A percentile compares a stretch with the other conserved stretches of the same genome.
phyloP scores from a whole-genome alignment of 2,113 vertebrate species.

The Panthera leo region DNA sequence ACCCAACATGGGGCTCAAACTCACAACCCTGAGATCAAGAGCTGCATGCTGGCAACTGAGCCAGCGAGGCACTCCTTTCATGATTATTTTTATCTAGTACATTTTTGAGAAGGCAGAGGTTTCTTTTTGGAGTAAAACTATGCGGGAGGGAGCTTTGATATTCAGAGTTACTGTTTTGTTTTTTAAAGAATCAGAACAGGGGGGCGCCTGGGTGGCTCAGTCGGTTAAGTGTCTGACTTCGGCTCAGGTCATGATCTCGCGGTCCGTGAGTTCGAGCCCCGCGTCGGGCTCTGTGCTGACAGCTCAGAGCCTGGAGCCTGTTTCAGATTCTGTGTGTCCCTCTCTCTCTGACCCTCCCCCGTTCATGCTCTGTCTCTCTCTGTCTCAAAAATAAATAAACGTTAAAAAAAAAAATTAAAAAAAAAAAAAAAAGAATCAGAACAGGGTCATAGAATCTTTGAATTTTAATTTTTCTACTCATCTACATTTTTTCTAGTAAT shows the following conservation, averaged over 20 bases:
- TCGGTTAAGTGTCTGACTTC: too few relatives aligned
- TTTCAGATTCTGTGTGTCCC: too few relatives aligned
- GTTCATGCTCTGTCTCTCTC: too few relatives aligned
- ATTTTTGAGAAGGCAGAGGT: constrained; percentile 8
- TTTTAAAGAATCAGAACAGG: background rate
- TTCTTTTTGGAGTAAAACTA: background rate
- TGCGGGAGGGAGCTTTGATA: background rate
- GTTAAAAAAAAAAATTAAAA: too few relatives aligned
- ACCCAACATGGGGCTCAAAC: background rate
- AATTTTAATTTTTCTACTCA: constrained; percentile 45
- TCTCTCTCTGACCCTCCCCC: too few relatives aligned
- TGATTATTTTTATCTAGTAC: background rate
- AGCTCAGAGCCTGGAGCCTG: too few relatives aligned
- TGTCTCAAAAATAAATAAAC: too few relatives aligned
- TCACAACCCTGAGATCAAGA: background rate
- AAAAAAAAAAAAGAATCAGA: background rate
- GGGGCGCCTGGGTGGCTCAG: too few relatives aligned
- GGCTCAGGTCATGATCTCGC: too few relatives aligned
- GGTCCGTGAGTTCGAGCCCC: too few relatives aligned
- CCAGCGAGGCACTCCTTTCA: background rate
- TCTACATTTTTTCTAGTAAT: constrained; percentile 32
- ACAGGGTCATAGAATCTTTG: background rate
- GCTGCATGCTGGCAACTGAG: background rate
- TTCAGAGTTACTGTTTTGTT: constrained; percentile 1
- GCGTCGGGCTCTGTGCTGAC: too few relatives aligned